Conservation (phyloP, 1,140 invertebrate species). For the Potamilus streckersoni region DNA sequence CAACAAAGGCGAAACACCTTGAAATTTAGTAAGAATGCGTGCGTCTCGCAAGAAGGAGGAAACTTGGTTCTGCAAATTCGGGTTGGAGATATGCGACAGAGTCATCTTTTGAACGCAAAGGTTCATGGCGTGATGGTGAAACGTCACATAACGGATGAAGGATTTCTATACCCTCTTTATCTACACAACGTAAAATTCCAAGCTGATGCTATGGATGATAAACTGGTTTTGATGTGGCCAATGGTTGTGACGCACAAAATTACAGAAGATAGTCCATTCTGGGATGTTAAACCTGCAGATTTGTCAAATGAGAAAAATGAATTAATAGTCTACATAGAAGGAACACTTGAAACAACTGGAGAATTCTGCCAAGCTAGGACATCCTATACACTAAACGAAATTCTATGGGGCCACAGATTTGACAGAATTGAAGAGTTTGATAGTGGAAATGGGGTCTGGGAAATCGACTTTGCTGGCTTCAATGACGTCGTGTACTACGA, state of each 20-base stretch:
- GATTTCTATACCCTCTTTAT: conserved; percentile 51
- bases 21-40: conserved; percentile 62
- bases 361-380: conserved; percentile 68
- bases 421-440: conserved; percentile 63
- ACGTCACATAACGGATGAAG: conserved; percentile 53
- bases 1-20: conserved; percentile 64
- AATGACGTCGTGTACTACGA: conserved; percentile 55
- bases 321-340: conserved; percentile 94
- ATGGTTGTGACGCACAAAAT: conserved; percentile 84
- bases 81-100: conserved; percentile 64
- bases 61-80: conserved; percentile 84
- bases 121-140: conserved; percentile 74
- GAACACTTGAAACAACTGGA: conserved; percentile 71
- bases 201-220: conserved; percentile 84
- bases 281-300: conserved; percentile 86
- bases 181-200: conserved; percentile 70
- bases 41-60: conserved; percentile 76
- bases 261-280: conserved; percentile 87
- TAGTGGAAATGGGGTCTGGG: conserved; percentile 55
- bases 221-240: conserved; percentile 97
- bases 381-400: conserved; percentile 69
- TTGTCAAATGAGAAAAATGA: conserved; percentile 91
- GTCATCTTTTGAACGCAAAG: conserved; percentile 67
- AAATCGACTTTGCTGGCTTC: conserved; percentile 58
- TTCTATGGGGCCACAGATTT: conserved; percentile 71